Evolutionary conservation across 1,140 invertebrate genomes (phyloP).

Genomic region (Hylaeus anthracinus): DNA sequence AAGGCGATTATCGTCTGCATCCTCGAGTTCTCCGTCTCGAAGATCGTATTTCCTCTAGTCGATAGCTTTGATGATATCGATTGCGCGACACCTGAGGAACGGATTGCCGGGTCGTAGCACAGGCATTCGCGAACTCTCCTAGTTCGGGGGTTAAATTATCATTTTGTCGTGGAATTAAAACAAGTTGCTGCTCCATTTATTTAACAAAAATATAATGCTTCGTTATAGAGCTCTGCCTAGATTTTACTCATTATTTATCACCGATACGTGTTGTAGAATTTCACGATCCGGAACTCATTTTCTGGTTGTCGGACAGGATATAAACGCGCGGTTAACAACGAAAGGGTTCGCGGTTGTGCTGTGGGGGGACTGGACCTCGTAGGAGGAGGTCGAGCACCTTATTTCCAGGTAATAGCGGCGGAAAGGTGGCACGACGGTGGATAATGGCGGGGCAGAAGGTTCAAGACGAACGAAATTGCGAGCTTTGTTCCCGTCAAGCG

Average conservation of each 20-base stretch:
- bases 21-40: neutral
- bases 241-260: no score
- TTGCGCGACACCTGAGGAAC: neutral
- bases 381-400: conserved; percentile 38
- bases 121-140: no score
- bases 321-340: neutral
- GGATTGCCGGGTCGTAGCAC: neutral
- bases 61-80: neutral
- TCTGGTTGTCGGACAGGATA: neutral
- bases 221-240: no score
- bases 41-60: neutral
- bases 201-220: no score
- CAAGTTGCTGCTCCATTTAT: no score
- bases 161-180: no score
- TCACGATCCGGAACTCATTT: no score
- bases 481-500: conserved; percentile 63
- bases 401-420: conserved; percentile 45
- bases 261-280: no score
- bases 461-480: conserved; percentile 57
- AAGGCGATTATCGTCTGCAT: neutral
- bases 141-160: no score
- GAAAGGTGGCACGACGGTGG: conserved; percentile 17
- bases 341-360: conserved; percentile 11
- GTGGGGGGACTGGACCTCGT: conserved; percentile 1
- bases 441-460: conserved; percentile 15